Evolutionary conservation across 1,140 invertebrate genomes (phyloP).

Genomic region (Lepeophtheirus salmonis): DNA sequence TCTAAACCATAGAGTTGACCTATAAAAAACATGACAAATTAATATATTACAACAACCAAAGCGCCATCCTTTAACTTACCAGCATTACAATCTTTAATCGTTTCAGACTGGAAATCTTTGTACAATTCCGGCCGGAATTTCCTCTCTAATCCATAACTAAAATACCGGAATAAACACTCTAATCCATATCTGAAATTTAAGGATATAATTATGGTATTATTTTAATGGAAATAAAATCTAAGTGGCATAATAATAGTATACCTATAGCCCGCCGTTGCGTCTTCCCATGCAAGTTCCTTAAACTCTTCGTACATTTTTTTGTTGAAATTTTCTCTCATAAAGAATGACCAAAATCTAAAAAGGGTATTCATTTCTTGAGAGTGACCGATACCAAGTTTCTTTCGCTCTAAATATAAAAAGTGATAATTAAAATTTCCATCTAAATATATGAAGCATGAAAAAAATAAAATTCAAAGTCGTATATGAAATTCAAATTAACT

Average conservation of each 20-base stretch:
- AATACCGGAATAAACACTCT: slow-evolving; percentile 96
- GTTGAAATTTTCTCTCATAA: slow-evolving; percentile 93
- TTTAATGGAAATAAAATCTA: slow-evolving; percentile 2
- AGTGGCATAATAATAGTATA: slow-evolving; percentile 34
- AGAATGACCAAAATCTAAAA: slow-evolving; percentile 98
- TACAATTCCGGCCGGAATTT: slow-evolving; percentile 82
- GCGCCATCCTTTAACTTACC: too few relatives aligned
- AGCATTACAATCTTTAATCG: slow-evolving; percentile 54
- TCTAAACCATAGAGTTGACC: slow-evolving; percentile 92
- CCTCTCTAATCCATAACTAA: slow-evolving; percentile 87
- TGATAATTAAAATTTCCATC: too few relatives aligned
- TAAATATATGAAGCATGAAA: too few relatives aligned
- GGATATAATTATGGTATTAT: neutral
- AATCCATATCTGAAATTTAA: slow-evolving; percentile 42
- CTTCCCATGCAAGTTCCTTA: slow-evolving; percentile 66
- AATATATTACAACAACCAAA: neutral
- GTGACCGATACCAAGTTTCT: slow-evolving; percentile 71
- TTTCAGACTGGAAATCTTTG: slow-evolving; percentile 86
- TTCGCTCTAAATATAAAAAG: slow-evolving; percentile 45
- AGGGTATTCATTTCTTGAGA: slow-evolving; percentile 93
- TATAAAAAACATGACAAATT: neutral
- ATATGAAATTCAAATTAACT: too few relatives aligned
- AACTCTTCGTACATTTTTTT: slow-evolving; percentile 97
- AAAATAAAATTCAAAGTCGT: too few relatives aligned
- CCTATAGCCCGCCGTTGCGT: slow-evolving; percentile 70